Evolutionary conservation across 1,140 invertebrate species (phyloP), one percentile per base, ranked within the genome.

Genomic region (Dendrolimus punctatus): DNA sequence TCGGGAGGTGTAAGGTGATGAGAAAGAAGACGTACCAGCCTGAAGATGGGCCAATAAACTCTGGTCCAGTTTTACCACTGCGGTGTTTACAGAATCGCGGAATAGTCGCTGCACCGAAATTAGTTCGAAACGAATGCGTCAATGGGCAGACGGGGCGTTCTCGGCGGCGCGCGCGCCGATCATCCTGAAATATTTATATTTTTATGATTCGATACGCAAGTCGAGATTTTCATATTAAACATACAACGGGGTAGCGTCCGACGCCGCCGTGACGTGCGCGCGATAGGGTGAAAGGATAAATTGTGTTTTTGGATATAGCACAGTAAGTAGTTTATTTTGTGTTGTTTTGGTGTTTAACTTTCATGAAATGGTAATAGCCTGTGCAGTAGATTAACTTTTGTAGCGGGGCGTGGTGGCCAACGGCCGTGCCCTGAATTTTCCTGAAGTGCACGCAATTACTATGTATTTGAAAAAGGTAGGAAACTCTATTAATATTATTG

Each of bases 111-210:
- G 79, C 79, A 85, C 75, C 77, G 76, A 79, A 85, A 76, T 85
- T 85, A 85, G 82, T 85, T 73, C 56, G 77, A 79, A 83, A 80
- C 68, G 82, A 73, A 81, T 84, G 79, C 82, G 82, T 85, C 82
- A 85, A 84, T 84, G 80, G 68, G 64, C 66, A 77, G 80, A 68
- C 79, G 78, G 63, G 60, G 57, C 60, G 55, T 39, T 71, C 70
- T 71, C 66, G 64, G 65, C 60, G 68, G 62, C 68, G 73, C 70
- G 69, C 78, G 74, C 67, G 73, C 79, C 73, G 66, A 78, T 68
- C 65, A 68, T 82, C 78, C 64, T 76, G 71, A 75, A 77, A 79
- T 80, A 85, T 83, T 76, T 79, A 83, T 83, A 80, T 85, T 82
- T 82, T 82, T 84, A 83, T 80, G 79, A 82, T 81, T 73, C 76